Percentiles rank a stretch among this genome's conserved stretches.
Conservation (phyloP, 2,888 invertebrate genomes). For the Andrena haemorrhoa region DNA sequence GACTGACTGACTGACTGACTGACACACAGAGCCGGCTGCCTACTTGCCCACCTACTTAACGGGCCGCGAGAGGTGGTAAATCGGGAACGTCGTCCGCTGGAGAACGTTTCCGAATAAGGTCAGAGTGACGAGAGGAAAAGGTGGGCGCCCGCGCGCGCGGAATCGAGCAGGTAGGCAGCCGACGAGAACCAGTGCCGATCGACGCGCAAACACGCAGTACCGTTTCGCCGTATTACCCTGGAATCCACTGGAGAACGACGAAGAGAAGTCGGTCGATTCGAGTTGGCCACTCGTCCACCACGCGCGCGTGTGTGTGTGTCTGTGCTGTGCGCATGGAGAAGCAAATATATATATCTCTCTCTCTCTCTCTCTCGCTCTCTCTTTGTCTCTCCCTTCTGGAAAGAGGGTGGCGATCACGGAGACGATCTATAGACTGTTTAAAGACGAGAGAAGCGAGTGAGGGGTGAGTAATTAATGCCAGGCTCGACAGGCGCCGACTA, state of each 20-base stretch:
- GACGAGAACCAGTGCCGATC: constrained; percentile 67
- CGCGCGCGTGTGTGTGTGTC: not conserved
- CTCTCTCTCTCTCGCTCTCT: not conserved
- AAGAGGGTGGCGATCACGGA: too few species aligned
- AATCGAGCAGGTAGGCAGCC: constrained; percentile 67
- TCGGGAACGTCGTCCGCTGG: constrained; percentile 78
- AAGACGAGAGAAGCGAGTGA: constrained; percentile 2
- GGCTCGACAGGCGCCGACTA: constrained; percentile 43
- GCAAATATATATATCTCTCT: too few species aligned
- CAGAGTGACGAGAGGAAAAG: constrained; percentile 77
- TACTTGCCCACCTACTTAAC: constrained; percentile 60
- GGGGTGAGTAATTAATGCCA: constrained; percentile 50
- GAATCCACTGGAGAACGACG: constrained; percentile 43
- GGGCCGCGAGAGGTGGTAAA: constrained; percentile 60
- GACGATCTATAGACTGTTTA: too few species aligned
- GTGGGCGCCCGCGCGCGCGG: constrained; percentile 72
- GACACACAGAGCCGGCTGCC: constrained; percentile 50
- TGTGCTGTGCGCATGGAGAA: not conserved
- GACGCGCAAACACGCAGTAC: constrained; percentile 63
- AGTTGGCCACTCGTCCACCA: not conserved
- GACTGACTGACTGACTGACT: constrained; percentile 19
- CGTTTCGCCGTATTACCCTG: constrained; percentile 52
- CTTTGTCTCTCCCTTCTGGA: too few species aligned
- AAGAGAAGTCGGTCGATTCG: constrained; percentile 11
- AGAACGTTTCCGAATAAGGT: constrained; percentile 84